Evolutionary conservation across 2,888 invertebrate species (phyloP), one percentile per base, ranked within the genome.

Genomic region (Oscheius sp.): DNA sequence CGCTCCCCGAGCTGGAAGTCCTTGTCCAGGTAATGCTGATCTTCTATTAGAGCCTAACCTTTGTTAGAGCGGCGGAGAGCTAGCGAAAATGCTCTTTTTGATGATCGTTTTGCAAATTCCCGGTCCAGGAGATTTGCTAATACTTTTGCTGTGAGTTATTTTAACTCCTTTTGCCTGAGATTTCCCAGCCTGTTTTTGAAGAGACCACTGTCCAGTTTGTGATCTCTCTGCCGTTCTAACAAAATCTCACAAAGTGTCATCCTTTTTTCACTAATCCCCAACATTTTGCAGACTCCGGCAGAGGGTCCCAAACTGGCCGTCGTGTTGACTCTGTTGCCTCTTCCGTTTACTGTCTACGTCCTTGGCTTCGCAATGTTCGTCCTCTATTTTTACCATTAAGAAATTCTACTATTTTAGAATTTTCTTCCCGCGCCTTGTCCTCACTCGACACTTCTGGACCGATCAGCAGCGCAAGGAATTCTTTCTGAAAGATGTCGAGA

Each of bases 1-100:
- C 84, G 80, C 91, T 91, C 90, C 91, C 91, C 90, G 91, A 92
- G 85, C 89, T 91, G 78, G 91, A 91, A 75, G 88, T 89, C 71
- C 86, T 90, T 84, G 89, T 91, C 86, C 88, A 91, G 89, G 92
- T 93, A 58, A 75, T 21, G 21, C 92, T 37, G 11, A 32, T 50
- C 32, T 29, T 51, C 9, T 37, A 13, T 11, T 55, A n/a, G 53
- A 68, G 59, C 48, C 3, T 33, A 35, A 37, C 32, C 35, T 11
- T 2, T 35, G 68, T 35, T 77, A 84, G 84, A 81, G 81, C 72
- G 80, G 82, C 58, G 58, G 79, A 48, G 84, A 84, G 66, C 33
- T 84, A 71, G 29, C 75, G 50, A 84, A 84, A 79, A 83, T 81
- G 81, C 55, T 78, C 65, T 71, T 74, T 47, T 78, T 85, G 63